Base-by-base conservation (phyloP, 2,113 vertebrate species). In the Indicator indicator region DNA sequence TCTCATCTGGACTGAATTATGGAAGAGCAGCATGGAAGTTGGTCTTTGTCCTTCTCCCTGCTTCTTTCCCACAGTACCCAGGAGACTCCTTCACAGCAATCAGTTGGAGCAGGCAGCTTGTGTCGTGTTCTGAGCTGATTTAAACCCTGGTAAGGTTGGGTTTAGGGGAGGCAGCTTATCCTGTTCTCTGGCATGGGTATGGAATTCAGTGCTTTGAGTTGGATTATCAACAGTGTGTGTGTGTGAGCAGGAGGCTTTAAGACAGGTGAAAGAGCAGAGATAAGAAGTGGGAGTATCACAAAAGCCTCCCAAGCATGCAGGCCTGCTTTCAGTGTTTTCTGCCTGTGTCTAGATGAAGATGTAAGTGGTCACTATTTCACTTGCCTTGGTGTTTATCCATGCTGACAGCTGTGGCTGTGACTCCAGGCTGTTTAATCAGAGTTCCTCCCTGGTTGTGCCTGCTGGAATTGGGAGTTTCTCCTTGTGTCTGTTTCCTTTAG, bases 371-470 rank as follows among this genome's bases (percentile, higher is more conserved):
- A 42, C 62, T 33, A 1, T 75, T 90, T 84, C 36, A 24, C 62
- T 86, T 88, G 87, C 75, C 64, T 76, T 91, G 83, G 26, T 16
- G 70, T 88, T 91, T 52, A 6, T 33, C 55, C 50, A 80, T 27
- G 71, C 52, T 73, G 76, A 6, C 42, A 46, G 60, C 5, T 52
- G 16, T n/a, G 65, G 3, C 62, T 55, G 23, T 12, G 87, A 21
- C 36, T 80, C 80, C 73, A 63, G 85, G 0, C 65, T 33, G 46
- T 69, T 74, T 78, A 77, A 78, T 82, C 52, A 24, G 80, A 32
- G 76, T 74, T 83, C 55, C 64, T 93, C 74, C 79, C 58, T 93
- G 93, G 86, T 78, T 52, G 90, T 93, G 83, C 63, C 75, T 89
- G 67, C 78, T 60, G 5, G 63, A 85, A 26, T 21, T 56, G 75